Evolutionary conservation across 1,140 invertebrate species (phyloP), one percentile per base, ranked within the genome.

Genomic region (Colletes latitarsis): DNA sequence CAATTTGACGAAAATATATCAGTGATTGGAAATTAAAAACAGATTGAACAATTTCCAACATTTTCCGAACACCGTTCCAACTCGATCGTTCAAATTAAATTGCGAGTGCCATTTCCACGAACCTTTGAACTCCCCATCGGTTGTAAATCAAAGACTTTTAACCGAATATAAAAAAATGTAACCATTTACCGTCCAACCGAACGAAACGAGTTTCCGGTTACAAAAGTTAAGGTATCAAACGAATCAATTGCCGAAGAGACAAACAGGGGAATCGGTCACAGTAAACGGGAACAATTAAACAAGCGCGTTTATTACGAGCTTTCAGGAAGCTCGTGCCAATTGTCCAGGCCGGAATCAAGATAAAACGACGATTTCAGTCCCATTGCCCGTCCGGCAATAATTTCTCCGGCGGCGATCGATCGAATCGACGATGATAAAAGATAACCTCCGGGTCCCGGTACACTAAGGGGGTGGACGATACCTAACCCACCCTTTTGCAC

Each of bases 291-390:
- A 4, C 5, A 14, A 63, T 60, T 52, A 17, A 62, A 64, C 15
- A 43, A 39, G 14, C 60, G 10, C 52, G 43, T n/a, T 39, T 30
- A 69, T 82, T 82, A 75, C 55, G 67, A 82, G 70, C 80, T 53
- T 72, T 21, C 62, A 30, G 62, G 39, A 78, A 75, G 60, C 69
- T 78, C 83, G 79, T 82, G 81, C 75, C 76, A 86, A 86, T 82
- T 70, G 49, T 55, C 43, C 57, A 30, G n/a, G 21, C 9, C 9
- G 55, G 39, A 67, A 75, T 79, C 39, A n/a, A 82, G 57, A 79
- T 76, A 69, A 85, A 75, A 49, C 39, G n/a, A 49, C 43, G 46
- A 58, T 78, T 43, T 30, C 30, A 30, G 30, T 30, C 39, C n/a
- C 66, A 30, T 9, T 6, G 41, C 39, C 9, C 60, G 49, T 63